These are phyloP conservation scores for Rattus norvegicus DNA, from an alignment of 2,113 vertebrate genomes.

Conservation along the genomic window DNA sequence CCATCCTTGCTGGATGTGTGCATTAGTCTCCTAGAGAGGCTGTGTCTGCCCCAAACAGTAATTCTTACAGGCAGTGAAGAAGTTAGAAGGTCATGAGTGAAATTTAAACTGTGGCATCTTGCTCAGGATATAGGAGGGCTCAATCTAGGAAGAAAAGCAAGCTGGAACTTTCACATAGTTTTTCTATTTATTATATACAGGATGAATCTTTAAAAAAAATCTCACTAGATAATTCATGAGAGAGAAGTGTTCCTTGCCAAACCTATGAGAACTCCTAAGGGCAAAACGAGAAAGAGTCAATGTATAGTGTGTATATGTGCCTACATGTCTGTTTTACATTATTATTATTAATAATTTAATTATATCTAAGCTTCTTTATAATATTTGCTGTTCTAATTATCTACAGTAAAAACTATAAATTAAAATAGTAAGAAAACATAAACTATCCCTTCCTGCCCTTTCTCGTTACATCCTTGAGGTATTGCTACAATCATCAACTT, in stretches of 20 bases:
- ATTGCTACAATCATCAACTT: not conserved
- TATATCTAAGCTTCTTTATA: not conserved
- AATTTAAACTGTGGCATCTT: constrained; percentile 69
- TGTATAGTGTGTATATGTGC: not conserved
- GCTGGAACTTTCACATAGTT: constrained; percentile 1
- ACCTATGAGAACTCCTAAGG: constrained; percentile 11
- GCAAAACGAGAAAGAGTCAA: not conserved
- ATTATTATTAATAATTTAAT: not conserved
- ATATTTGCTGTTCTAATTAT: constrained; percentile 6
- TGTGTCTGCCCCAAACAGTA: constrained; percentile 54
- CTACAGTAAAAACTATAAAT: constrained; percentile 24
- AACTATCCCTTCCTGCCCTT: not conserved
- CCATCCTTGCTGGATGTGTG: not conserved
- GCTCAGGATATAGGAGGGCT: not conserved
- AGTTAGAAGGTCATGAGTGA: constrained; percentile 1
- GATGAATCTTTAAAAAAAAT: not conserved
- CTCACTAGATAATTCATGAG: constrained; percentile 46
- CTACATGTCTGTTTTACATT: not conserved
- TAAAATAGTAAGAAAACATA: not conserved
- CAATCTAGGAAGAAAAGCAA: constrained; percentile 56
- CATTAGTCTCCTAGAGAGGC: constrained; percentile 77
- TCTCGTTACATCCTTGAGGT: not conserved
- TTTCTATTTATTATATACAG: constrained; percentile 40
- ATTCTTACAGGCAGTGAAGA: constrained; percentile 72
- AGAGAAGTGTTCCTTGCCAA: not conserved